Conservation (phyloP, 30 jellyfish, hydroid and myxozoan species). For the Cassiopea xamachana region DNA sequence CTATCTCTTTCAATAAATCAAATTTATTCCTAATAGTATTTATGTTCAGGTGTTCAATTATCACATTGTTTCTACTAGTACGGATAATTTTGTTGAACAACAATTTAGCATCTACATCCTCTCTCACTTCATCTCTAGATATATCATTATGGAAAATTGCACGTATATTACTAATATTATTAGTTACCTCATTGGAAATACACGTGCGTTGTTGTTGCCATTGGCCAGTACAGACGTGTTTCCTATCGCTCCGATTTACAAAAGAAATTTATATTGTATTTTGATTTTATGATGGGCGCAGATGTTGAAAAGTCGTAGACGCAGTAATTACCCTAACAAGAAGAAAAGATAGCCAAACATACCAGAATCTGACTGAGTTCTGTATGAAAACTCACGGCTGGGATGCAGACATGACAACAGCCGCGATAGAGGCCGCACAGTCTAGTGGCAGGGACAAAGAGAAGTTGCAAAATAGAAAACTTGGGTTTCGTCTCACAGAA, state of each 20-base stretch:
- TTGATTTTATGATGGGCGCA: background rate
- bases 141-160: too few relatives aligned
- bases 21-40: background rate
- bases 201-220: too few relatives aligned
- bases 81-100: too few relatives aligned
- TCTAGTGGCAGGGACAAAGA: conserved; percentile 19
- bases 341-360: conserved; percentile 19
- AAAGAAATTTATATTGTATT: background rate
- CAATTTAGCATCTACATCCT: too few relatives aligned
- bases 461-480: conserved; percentile 6
- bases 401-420: conserved; percentile 6
- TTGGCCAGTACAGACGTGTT: conserved; percentile 31
- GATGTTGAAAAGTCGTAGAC: background rate
- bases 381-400: conserved; percentile 7
- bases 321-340: conserved; percentile 1
- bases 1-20: background rate
- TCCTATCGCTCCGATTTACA: background rate
- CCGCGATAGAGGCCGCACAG: conserved; percentile 33
- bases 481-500: conserved; percentile 15
- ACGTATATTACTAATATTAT: too few relatives aligned
- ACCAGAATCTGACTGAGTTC: conserved; percentile 7
- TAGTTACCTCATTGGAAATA: too few relatives aligned
- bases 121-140: too few relatives aligned
- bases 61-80: too few relatives aligned
- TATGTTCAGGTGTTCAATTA: too few relatives aligned